Percentiles rank a stretch among this genome's conserved stretches.
Conservation (phyloP, 1,140 invertebrate species). For the Drosophila dunni region DNA sequence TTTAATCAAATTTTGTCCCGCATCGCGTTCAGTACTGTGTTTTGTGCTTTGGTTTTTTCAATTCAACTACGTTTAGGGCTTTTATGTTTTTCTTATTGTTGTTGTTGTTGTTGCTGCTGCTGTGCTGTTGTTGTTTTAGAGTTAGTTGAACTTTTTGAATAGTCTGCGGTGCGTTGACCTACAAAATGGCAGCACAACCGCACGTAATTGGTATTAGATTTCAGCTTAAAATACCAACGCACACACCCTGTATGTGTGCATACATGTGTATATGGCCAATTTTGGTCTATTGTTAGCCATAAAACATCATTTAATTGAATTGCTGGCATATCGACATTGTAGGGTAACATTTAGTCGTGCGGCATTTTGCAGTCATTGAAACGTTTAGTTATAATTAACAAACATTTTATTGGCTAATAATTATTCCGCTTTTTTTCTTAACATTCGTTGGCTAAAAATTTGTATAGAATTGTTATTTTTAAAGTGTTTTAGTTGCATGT, state of each 20-base stretch:
- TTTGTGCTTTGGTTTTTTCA: slow-evolving; percentile 64
- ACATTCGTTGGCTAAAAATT: too few relatives aligned
- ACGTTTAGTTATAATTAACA: too few relatives aligned
- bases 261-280: background rate
- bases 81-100: slow-evolving; percentile 20
- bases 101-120: slow-evolving; percentile 23
- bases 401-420: too few relatives aligned
- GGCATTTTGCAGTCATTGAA: too few relatives aligned
- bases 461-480: too few relatives aligned
- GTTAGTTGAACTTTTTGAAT: slow-evolving; percentile 44
- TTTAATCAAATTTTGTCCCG: slow-evolving; percentile 77
- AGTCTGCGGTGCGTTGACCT: slow-evolving; percentile 50
- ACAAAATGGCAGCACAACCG: slow-evolving; percentile 35
- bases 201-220: slow-evolving; percentile 43
- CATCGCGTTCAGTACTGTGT: slow-evolving; percentile 57
- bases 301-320: too few relatives aligned
- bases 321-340: too few relatives aligned
- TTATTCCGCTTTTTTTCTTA: too few relatives aligned
- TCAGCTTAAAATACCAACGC: slow-evolving; percentile 8
- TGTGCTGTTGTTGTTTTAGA: slow-evolving; percentile 20
- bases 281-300: background rate
- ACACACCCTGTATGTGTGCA: background rate
- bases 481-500: too few relatives aligned
- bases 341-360: too few relatives aligned
- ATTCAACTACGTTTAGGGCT: slow-evolving; percentile 54